Conservation (phyloP, 2,113 vertebrate genomes). For the Eclectus roratus region DNA sequence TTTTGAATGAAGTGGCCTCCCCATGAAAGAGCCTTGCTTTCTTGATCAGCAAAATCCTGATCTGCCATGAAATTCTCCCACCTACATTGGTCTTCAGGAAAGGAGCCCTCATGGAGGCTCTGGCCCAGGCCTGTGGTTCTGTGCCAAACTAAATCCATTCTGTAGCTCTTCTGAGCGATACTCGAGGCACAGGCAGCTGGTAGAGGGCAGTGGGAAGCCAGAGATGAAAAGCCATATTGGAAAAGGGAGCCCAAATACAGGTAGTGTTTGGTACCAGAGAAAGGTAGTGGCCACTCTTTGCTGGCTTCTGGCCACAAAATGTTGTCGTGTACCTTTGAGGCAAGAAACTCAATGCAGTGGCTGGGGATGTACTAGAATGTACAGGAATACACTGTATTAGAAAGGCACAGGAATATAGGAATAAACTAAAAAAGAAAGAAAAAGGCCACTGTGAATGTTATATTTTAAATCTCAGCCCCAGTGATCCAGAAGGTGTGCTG, state of each 20-base stretch:
- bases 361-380: not conserved
- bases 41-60: not conserved
- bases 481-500: not conserved
- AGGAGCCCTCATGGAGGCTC: not conserved
- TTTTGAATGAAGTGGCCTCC: not conserved
- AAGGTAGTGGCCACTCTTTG: not conserved
- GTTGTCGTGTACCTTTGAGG: not conserved
- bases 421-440: not conserved
- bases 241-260: not conserved
- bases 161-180: not conserved
- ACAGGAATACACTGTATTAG: not conserved
- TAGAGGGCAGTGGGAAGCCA: not conserved
- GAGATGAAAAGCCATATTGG: not conserved
- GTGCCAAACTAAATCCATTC: not conserved
- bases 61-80: not conserved
- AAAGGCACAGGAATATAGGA: not conserved
- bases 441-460: accelerated
- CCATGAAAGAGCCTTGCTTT: not conserved
- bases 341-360: not conserved
- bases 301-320: not conserved
- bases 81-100: not conserved
- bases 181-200: not conserved
- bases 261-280: not conserved
- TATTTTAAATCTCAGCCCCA: not conserved
- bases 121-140: not conserved